Conservation (phyloP, 1,140 invertebrate genomes). For the Panagrolaimus sp. region DNA sequence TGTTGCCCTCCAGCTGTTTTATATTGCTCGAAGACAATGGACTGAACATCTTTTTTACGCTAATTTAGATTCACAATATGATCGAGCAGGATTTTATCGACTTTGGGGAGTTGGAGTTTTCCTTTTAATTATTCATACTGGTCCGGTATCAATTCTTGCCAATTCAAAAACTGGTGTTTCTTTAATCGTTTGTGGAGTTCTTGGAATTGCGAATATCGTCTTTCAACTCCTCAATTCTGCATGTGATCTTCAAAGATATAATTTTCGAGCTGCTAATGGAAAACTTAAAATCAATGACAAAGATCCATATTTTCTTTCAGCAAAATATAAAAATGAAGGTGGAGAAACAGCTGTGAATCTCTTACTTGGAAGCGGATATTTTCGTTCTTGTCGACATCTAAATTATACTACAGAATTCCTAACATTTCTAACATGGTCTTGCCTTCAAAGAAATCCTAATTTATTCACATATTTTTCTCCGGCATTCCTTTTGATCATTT, state of each 20-base stretch:
- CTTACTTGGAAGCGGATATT: slow-evolving; percentile 43
- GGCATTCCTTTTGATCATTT: slow-evolving; percentile 22
- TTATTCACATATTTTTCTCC: slow-evolving; percentile 31
- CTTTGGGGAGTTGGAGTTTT: slow-evolving; percentile 45
- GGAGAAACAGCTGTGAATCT: slow-evolving; percentile 36
- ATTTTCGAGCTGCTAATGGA: slow-evolving; percentile 35
- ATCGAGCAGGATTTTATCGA: slow-evolving; percentile 45
- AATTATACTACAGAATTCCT: slow-evolving; percentile 39
- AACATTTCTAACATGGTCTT: slow-evolving; percentile 38
- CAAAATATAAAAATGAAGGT: slow-evolving; percentile 37
- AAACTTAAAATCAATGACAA: slow-evolving; percentile 38
- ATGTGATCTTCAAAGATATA: slow-evolving; percentile 34
- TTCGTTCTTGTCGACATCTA: slow-evolving; percentile 32
- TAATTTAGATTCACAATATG: slow-evolving; percentile 38
- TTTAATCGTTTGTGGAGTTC: slow-evolving; percentile 8
- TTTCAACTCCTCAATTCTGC: slow-evolving; percentile 33
- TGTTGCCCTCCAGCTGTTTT: slow-evolving; percentile 35
- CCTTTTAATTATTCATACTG: slow-evolving; percentile 36
- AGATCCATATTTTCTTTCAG: slow-evolving; percentile 44
- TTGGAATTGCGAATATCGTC: slow-evolving; percentile 35
- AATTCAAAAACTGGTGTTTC: background rate
- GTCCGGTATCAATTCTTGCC: slow-evolving; percentile 34
- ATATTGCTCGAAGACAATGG: slow-evolving; percentile 33
- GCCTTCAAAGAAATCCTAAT: background rate
- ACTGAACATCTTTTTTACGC: slow-evolving; percentile 27